Evolutionary conservation across 1,140 invertebrate species (phyloP), one percentile per base, ranked within the genome.

Genomic region (Pseudomyrmex gracilis): DNA sequence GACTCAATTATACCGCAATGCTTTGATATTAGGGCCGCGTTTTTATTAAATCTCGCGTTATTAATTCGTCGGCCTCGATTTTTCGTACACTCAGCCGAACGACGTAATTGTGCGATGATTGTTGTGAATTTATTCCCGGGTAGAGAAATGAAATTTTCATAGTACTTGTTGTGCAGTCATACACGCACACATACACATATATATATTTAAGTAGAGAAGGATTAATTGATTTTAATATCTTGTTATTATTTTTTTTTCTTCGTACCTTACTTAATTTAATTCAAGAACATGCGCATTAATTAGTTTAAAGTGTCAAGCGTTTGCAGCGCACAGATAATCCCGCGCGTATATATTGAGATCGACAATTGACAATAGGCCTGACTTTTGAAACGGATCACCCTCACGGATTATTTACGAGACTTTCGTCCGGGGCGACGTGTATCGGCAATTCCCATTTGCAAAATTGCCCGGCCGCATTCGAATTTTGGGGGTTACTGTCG

Each of bases 361-460:
- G 55, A 71, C 20, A 67, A 55, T 45, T 71, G 66, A 71, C 76
- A 80, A 71, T 80, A 49, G n/a, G 53, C 2, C 22, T 58, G 66
- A 80, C 66, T 82, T 74, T 63, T 5, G 15, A 64, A 15, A 74
- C 47, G 73, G 47, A 76, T 78, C 71, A 60, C 22, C 57, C 58
- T 34, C 24, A 67, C 68, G 73, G 47, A 80, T 80, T 80, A 80
- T 80, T 80, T 80, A 80, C 55, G 55, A 66, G 60, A 10, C 24
- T 60, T 55, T 74, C 66, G 49, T 45, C n/a, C 17, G 34, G 63
- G 24, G 83, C 71, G 73, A 85, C 71, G 73, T 83, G 68, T 85
- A 87, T 87, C 57, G 85, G 53, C 86, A 87, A 88, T 86, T 24
- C 80, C 87, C 87, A 89, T 89, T 89, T 89, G 67, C 82, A 58